A percentile compares a stretch with the other conserved stretches of the same genome.
Conservation (phyloP, 2,797 vertebrate genomes). For the Forpus xanthops region DNA sequence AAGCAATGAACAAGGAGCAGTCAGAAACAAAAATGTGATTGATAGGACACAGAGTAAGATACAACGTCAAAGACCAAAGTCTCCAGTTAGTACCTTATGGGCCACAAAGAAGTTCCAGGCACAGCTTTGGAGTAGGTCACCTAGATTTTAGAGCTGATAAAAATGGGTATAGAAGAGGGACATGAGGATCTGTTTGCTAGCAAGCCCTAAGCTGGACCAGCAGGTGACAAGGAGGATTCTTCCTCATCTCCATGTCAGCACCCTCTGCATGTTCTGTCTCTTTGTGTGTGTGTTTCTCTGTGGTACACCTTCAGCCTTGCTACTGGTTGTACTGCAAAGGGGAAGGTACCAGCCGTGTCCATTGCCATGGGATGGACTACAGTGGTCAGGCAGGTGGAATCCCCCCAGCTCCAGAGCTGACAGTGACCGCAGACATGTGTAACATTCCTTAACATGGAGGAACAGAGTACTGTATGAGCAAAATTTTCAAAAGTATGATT, state of each 20-base stretch:
- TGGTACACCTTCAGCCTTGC: not conserved
- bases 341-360: not conserved
- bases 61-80: not conserved
- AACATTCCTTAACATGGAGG: not conserved
- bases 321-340: not conserved
- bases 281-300: not conserved
- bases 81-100: not conserved
- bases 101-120: not conserved
- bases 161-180: not conserved
- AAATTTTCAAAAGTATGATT: not conserved
- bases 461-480: not conserved
- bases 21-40: rapidly evolving
- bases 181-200: not conserved
- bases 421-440: rapidly evolving
- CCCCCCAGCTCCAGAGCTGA: not conserved
- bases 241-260: not conserved
- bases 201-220: not conserved
- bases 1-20: not conserved
- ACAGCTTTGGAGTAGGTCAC: not conserved
- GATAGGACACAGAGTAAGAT: not conserved
- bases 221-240: not conserved
- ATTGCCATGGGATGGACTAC: not conserved
- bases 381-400: not conserved
- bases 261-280: too few species aligned
- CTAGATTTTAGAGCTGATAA: not conserved